These are phyloP conservation scores for Lacerta agilis DNA, from an alignment of 2,797 vertebrate genomes.

Conservation along the genomic window DNA sequence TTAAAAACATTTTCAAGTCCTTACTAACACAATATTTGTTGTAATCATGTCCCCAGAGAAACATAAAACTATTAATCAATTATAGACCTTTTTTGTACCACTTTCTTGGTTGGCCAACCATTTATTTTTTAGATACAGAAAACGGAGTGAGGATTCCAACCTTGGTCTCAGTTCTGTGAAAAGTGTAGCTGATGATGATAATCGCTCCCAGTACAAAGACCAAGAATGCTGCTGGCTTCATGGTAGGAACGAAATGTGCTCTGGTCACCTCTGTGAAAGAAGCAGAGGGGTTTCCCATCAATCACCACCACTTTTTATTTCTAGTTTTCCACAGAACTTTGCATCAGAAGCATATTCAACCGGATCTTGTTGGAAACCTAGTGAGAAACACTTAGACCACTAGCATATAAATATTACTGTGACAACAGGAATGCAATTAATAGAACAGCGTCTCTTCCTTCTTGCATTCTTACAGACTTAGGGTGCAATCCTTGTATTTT, in stretches of 20 bases:
- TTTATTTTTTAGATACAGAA: not conserved
- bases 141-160: not conserved
- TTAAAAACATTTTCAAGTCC: not conserved
- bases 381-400: not conserved
- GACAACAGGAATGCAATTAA: too few relatives aligned
- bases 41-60: not conserved
- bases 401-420: too few relatives aligned
- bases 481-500: too few relatives aligned
- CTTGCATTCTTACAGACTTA: too few relatives aligned
- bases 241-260: not conserved
- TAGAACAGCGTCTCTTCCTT: too few relatives aligned
- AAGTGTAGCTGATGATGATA: not conserved
- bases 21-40: not conserved
- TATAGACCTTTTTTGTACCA: too few relatives aligned
- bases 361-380: not conserved
- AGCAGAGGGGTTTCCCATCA: not conserved
- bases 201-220: not conserved
- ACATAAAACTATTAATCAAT: not conserved
- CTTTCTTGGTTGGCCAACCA: not conserved
- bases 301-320: not conserved
- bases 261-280: not conserved
- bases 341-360: not conserved
- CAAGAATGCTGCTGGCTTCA: not conserved
- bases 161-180: not conserved
- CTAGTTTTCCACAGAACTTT: not conserved